phyloP scores from a whole-genome alignment of 2,797 vertebrate species.

The Perodicticus potto region DNA sequence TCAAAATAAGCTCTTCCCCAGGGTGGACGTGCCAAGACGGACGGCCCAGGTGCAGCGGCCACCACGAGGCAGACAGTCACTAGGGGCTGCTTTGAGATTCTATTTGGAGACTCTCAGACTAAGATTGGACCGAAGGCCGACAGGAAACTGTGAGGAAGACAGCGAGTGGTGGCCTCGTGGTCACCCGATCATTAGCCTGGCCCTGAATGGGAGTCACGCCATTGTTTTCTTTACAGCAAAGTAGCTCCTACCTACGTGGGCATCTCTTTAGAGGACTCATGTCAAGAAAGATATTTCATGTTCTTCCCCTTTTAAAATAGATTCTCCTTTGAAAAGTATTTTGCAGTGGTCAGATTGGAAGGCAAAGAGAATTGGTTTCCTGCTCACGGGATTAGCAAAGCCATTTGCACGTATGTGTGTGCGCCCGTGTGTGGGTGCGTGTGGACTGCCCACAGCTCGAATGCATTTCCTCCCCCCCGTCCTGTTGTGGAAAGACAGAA shows the following conservation, averaged over 20 bases:
- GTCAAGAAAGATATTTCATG: neutral
- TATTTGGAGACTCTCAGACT: neutral
- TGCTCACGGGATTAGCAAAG: neutral
- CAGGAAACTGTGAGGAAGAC: neutral
- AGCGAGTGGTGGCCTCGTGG: rapidly evolving
- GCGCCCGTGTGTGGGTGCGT: rapidly evolving
- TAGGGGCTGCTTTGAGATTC: neutral
- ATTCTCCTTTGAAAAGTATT: neutral
- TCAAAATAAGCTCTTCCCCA: neutral
- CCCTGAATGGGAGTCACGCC: neutral
- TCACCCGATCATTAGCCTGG: neutral
- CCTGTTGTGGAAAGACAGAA: neutral
- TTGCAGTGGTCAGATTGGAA: neutral
- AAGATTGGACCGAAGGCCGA: neutral
- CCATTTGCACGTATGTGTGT: neutral
- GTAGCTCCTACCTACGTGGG: neutral
- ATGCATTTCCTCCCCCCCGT: neutral
- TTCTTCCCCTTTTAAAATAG: neutral
- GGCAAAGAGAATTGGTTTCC: neutral
- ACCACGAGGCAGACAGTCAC: neutral
- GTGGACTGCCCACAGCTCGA: neutral
- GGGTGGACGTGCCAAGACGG: neutral
- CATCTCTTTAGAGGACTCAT: neutral
- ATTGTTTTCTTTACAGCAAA: neutral
- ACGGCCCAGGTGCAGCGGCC: too few relatives aligned